Evolutionary conservation across 2,888 invertebrate species (phyloP).

Genomic region (Trichogramma dendrolimi): DNA sequence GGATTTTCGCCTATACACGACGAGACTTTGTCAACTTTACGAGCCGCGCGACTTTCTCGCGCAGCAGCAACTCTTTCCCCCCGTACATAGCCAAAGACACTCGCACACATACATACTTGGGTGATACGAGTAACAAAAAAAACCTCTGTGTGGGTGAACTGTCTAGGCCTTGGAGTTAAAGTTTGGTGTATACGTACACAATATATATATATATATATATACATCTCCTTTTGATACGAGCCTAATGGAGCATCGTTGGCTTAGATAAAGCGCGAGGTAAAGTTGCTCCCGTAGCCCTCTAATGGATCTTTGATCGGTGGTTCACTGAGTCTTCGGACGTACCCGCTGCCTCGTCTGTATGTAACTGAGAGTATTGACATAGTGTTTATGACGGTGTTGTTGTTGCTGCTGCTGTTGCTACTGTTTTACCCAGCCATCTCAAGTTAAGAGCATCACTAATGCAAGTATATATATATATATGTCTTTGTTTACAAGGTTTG

Average conservation of each 20-base stretch:
- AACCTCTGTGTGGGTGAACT: no score
- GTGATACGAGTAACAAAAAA: background rate
- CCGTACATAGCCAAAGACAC: background rate
- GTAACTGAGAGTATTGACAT: no score
- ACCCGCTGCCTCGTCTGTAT: no score
- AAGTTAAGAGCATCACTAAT: no score
- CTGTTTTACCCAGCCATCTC: no score
- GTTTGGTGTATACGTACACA: no score
- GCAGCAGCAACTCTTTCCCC: background rate
- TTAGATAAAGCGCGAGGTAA: constrained; percentile 11
- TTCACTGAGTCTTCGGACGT: background rate
- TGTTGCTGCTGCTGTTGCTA: no score
- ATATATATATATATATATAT: no score
- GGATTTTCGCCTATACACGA: background rate
- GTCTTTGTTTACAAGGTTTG: no score
- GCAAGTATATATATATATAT: no score
- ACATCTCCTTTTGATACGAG: background rate
- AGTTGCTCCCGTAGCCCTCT: background rate
- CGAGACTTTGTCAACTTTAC: constrained; percentile 2
- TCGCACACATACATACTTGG: background rate
- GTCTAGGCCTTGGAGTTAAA: no score
- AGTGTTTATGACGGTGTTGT: no score
- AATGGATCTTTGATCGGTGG: constrained; percentile 26
- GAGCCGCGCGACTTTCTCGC: background rate
- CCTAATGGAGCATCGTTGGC: constrained; percentile 20